phyloP scores from a whole-genome alignment of 2,113 vertebrate genomes.

The Myiagra hebetior region DNA sequence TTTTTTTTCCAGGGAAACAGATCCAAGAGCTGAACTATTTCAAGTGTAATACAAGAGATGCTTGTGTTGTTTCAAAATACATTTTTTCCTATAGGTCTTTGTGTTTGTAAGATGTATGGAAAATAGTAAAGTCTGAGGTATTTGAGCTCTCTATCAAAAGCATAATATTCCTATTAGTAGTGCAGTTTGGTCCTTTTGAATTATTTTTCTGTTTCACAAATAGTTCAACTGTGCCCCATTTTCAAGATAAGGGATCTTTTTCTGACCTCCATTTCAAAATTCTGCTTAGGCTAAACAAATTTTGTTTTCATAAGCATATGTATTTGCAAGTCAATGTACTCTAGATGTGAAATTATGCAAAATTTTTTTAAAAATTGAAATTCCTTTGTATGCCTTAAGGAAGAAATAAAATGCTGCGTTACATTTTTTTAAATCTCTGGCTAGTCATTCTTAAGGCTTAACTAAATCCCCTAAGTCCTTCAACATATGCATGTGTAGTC shows the following conservation, averaged over 20 bases:
- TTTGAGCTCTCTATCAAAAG: not conserved
- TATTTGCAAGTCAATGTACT: not conserved
- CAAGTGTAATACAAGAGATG: not conserved
- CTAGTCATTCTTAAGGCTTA: not conserved
- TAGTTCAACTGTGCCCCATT: not conserved
- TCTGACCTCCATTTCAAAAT: not conserved
- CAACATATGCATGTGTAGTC: not conserved
- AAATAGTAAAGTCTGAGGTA: not conserved
- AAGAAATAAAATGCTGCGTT: not conserved
- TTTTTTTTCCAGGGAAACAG: not conserved
- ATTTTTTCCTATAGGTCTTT: not conserved
- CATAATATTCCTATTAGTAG: not conserved
- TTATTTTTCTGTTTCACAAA: not conserved
- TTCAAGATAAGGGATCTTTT: not conserved
- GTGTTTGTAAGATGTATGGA: not conserved
- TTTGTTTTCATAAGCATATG: not conserved
- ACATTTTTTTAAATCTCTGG: not conserved
- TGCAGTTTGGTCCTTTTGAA: not conserved
- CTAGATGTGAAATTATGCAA: not conserved
- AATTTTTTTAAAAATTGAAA: not conserved
- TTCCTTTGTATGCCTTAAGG: not conserved
- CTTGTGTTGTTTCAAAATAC: not conserved
- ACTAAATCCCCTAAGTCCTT: conserved; percentile 1
- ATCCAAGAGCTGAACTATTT: not conserved
- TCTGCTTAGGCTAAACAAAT: not conserved